Conservation (phyloP, 2,113 vertebrate species). For the Chionodraco myersi region DNA sequence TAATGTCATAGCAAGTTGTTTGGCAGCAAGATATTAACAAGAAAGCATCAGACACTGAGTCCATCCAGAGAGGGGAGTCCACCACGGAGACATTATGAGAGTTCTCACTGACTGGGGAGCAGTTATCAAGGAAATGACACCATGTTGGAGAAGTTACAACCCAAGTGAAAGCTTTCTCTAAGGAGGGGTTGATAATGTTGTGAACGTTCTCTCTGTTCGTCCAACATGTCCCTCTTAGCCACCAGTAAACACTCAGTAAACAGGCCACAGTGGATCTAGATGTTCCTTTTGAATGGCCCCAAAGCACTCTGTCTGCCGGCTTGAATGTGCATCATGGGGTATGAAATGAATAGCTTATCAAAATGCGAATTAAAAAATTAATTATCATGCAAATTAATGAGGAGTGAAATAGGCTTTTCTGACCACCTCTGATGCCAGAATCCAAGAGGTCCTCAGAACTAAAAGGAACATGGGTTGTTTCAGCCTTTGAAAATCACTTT, state of each 20-base stretch:
- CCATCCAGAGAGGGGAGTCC: slow-evolving; percentile 2
- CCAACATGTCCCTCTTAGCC: not conserved
- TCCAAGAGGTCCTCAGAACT: slow-evolving; percentile 6
- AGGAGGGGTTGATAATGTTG: slow-evolving; percentile 5
- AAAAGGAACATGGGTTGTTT: not conserved
- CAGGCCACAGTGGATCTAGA: not conserved
- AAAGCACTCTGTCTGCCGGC: slow-evolving; percentile 5
- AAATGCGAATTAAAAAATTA: slow-evolving; percentile 26
- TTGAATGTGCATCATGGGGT: slow-evolving; percentile 2
- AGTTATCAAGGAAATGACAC: slow-evolving; percentile 7
- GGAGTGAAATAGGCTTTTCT: slow-evolving; percentile 17
- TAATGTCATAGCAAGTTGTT: slow-evolving; percentile 30
- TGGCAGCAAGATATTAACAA: slow-evolving; percentile 15
- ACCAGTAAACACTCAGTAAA: slow-evolving; percentile 40
- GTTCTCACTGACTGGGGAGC: not conserved
- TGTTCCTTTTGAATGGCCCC: not conserved
- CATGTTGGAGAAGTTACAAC: slow-evolving; percentile 3
- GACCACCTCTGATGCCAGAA: not conserved
- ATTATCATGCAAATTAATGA: slow-evolving; percentile 10
- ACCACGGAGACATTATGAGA: not conserved
- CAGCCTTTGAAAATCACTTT: not conserved
- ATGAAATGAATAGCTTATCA: slow-evolving; percentile 15
- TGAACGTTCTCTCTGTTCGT: slow-evolving; percentile 10
- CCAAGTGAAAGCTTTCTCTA: not conserved
- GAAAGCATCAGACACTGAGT: slow-evolving; percentile 6